These are phyloP conservation scores for Mormyrus iriodes DNA, from an alignment of 2,113 vertebrate genomes.

Conservation along the genomic window DNA sequence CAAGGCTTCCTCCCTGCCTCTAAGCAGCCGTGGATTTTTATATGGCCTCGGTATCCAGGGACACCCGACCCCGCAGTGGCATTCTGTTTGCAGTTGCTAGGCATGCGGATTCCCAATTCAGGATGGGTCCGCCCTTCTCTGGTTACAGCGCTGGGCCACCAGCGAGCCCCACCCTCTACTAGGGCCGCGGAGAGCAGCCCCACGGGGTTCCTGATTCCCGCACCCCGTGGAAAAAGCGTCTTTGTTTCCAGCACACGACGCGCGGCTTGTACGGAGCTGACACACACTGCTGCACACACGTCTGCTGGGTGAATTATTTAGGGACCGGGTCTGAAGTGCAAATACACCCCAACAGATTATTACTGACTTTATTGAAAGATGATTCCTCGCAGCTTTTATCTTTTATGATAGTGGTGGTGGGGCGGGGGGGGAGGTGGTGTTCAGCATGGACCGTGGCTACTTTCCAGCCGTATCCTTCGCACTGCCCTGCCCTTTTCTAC, in stretches of 20 bases:
- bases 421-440: neutral
- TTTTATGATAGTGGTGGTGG: neutral
- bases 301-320: neutral
- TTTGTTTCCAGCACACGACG: neutral
- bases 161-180: constrained; percentile 24
- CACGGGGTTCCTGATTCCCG: neutral
- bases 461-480: neutral
- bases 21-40: constrained; percentile 45
- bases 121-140: constrained; percentile 38
- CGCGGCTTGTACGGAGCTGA: neutral
- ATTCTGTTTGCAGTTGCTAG: constrained; percentile 56
- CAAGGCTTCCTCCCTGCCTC: constrained; percentile 35
- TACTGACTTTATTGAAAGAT: neutral
- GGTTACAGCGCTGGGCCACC: constrained; percentile 37
- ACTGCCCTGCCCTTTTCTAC: neutral
- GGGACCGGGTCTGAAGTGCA: neutral
- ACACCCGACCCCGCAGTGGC: constrained; percentile 35
- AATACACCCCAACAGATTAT: neutral
- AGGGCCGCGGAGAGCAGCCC: neutral
- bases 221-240: neutral
- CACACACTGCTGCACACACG: neutral
- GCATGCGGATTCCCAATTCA: constrained; percentile 36
- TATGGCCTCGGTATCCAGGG: constrained; percentile 23
- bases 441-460: neutral
- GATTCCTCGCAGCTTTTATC: neutral